Percentiles rank a stretch among this genome's conserved stretches.
These are phyloP conservation scores for Idaea straminata DNA, from an alignment of 2,888 invertebrate genomes.

Conservation along the genomic window DNA sequence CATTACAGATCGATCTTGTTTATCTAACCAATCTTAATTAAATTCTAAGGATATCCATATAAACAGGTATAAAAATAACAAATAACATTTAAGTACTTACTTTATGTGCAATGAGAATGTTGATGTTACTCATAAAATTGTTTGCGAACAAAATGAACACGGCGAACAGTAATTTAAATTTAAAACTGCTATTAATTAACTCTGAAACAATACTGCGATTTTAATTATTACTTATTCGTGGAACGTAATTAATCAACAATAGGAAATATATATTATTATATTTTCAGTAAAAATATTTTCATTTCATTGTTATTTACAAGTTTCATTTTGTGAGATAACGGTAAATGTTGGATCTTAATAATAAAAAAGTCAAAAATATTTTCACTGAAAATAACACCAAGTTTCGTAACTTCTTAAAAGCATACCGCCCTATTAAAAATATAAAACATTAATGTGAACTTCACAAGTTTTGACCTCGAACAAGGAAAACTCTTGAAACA, in stretches of 20 bases:
- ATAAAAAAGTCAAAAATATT: neutral
- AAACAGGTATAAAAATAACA: neutral
- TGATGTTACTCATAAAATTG: neutral
- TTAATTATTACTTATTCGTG: neutral
- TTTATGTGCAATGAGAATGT: neutral
- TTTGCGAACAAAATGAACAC: neutral
- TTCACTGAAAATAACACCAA: neutral
- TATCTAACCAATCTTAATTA: neutral
- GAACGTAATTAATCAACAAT: neutral
- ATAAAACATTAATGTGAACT: neutral
- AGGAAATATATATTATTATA: neutral
- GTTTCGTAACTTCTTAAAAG: neutral
- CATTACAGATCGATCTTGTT: neutral
- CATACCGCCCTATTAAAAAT: neutral
- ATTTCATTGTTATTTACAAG: too few relatives aligned
- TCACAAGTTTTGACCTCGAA: neutral
- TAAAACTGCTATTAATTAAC: constrained; percentile 1
- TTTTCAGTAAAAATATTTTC: neutral
- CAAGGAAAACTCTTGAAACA: neutral
- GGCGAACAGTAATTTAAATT: neutral
- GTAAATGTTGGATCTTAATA: too few relatives aligned
- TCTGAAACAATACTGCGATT: neutral
- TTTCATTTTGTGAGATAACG: too few relatives aligned
- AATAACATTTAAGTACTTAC: neutral
- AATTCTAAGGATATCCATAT: neutral